Percentiles rank a stretch among this genome's conserved stretches.
These are phyloP conservation scores for Caenorhabditis virilis DNA, from an alignment of 2,888 invertebrate genomes.

Conservation along the genomic window DNA sequence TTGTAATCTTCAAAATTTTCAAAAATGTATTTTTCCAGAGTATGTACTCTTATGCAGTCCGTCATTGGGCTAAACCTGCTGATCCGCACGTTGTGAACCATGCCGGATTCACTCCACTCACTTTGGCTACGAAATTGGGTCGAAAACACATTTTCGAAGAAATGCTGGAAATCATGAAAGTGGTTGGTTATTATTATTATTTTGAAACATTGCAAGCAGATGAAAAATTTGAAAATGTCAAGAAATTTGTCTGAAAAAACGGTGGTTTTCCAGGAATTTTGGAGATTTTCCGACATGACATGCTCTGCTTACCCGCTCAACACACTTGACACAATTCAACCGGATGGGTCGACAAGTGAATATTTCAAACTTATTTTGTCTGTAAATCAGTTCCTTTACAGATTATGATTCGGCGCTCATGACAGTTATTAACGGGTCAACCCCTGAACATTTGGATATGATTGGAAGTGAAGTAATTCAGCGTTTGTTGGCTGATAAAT, in stretches of 20 bases:
- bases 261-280: conserved; percentile 84
- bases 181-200: conserved; percentile 56
- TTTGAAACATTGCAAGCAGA: conserved; percentile 1
- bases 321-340: conserved; percentile 90
- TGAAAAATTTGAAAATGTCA: conserved; percentile 1
- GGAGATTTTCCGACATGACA: conserved; percentile 97
- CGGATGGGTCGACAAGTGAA: conserved; percentile 90
- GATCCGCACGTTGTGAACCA: conserved; percentile 87
- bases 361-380: neutral
- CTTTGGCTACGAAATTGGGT: conserved; percentile 92
- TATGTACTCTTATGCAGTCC: conserved; percentile 87
- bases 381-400: conserved; percentile 69
- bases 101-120: conserved; percentile 89
- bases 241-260: too few species aligned
- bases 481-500: conserved; percentile 93
- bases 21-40: conserved; percentile 39
- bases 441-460: conserved; percentile 97
- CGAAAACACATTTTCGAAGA: conserved; percentile 94
- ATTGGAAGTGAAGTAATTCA: conserved; percentile 97
- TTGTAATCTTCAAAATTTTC: too few species aligned
- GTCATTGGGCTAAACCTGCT: conserved; percentile 90
- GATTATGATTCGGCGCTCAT: conserved; percentile 98
- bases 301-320: conserved; percentile 96
- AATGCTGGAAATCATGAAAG: conserved; percentile 85
- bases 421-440: conserved; percentile 94